Evolutionary conservation across 2,797 vertebrate species (phyloP), one percentile per base, ranked within the genome.

Genomic region (Poeciliopsis infans): DNA sequence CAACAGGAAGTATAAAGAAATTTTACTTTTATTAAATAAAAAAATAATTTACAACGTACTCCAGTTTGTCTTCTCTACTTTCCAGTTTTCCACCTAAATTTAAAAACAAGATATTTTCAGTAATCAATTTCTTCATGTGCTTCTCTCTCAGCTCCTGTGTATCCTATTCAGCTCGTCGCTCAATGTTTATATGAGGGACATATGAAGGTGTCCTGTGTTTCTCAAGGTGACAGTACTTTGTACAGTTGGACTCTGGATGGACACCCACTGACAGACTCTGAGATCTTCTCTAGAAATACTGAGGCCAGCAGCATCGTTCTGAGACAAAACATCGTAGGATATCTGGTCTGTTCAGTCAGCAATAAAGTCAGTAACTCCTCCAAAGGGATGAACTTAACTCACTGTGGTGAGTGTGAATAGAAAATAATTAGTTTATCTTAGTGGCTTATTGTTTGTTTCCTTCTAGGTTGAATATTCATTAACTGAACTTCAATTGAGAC

Each of bases 201-300:
- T 47, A 69, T 55, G 83, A 88, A 0, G 23, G 85, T 82, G 80
- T 86, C 81, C 80, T 94, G 94, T 74, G 76, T 49, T 75, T 53
- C 81, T 85, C 4, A 79, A 83, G 92, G 90, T 25, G 88, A 91
- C 76, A 83, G 77, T 86, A 89, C 28, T 83, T 75, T 82, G 72
- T 93, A 90, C 86, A 87, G 25, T 59, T 94, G 89, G 93, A 90
- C 85, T 76, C 90, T 94, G 81, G 41, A 88, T 74, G 84, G 85
- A 87, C 36, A 10, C 31, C 43, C 46, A 5, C 83, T 93, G 86
- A 87, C 31, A 49, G 79, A 88, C 13, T 3, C 70, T 68, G 41
- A 89, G 68, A 83, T 91, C 28, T 10, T 84, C 36, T 74, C 51
- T 82, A 71, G 75, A 84, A 77, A 72, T 15, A 20, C 15, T 4